A percentile compares a stretch with the other conserved stretches of the same genome.
Conservation (phyloP, 2,113 vertebrate species). For the Cyanistes caeruleus region DNA sequence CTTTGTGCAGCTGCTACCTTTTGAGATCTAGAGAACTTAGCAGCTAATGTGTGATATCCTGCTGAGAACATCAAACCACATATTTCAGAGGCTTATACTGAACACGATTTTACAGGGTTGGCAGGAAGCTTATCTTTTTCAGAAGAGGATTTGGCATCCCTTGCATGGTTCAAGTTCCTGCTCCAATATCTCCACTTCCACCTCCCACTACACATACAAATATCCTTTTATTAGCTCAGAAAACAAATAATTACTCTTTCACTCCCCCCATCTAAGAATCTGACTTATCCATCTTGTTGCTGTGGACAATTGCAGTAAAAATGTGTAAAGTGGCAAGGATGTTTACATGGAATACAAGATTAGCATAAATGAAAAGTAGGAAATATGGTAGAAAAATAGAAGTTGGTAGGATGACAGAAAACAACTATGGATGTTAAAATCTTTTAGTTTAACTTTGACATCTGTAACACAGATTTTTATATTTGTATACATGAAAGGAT, state of each 20-base stretch:
- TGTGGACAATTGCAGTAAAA: background rate
- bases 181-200: background rate
- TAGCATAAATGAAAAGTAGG: background rate
- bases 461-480: background rate
- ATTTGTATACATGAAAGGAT: background rate
- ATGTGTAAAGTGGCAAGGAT: background rate
- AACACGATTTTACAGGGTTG: background rate
- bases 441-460: background rate
- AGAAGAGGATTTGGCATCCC: background rate
- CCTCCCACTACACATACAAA: background rate
- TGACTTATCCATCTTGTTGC: background rate
- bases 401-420: background rate
- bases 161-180: background rate
- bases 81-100: background rate
- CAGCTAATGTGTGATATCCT: background rate
- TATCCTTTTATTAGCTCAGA: no score
- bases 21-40: background rate
- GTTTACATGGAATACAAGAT: background rate
- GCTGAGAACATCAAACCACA: background rate
- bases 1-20: background rate
- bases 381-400: background rate
- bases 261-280: background rate
- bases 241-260: background rate
- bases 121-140: background rate
- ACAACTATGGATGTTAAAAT: background rate